Base-by-base conservation (phyloP, 2,888 invertebrate species). In the Dasysyrphus tricinctus region DNA sequence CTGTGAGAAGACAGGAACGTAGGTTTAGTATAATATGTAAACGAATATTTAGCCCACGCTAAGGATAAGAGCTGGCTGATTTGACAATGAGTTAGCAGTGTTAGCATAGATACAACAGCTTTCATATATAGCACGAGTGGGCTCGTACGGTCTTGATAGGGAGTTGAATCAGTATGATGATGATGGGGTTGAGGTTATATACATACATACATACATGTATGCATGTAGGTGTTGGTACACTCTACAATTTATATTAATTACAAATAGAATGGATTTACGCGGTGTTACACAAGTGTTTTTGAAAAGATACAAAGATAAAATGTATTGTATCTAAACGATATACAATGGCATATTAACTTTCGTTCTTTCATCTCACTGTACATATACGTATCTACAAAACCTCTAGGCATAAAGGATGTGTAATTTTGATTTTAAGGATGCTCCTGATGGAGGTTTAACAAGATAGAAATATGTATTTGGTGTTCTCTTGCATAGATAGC, bases 221-320 rank as follows among this genome's bases (percentile, higher is more conserved):
- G 8, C 29, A 42, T 19, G 11, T 6, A 75, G 39, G 69, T 29
- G 54, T 24, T 24, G 24, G 24, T 24, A 24, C 2, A 24, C 24
- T 24, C 2, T 70, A 72, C 77, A 88, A 88, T 80, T 88, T 80
- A 88, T 88, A 88, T 80, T 77, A 82, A 81, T 86, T 79, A 70
- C 77, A 88, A 78, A 80, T 75, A 77, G 72, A 88, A 82, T 86
- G 82, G 82, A 88, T 88, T 80, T 88, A 86, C 88, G 85, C 85
- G 79, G 79, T 88, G 81, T 82, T 79, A 73, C 79, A 78, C 85
- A 85, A 85, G 85, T 80, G 85, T 74, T 80, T 77, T 84, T 80
- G 49, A 80, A 77, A 69, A 80, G 80, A 77, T 57, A 80, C 61
- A 69, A 69, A 47, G 61, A 61, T 42, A 69, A 34, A 61, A 63